Evolutionary conservation across 2,888 invertebrate genomes (phyloP).

Genomic region (Pachydiplax longipennis): DNA sequence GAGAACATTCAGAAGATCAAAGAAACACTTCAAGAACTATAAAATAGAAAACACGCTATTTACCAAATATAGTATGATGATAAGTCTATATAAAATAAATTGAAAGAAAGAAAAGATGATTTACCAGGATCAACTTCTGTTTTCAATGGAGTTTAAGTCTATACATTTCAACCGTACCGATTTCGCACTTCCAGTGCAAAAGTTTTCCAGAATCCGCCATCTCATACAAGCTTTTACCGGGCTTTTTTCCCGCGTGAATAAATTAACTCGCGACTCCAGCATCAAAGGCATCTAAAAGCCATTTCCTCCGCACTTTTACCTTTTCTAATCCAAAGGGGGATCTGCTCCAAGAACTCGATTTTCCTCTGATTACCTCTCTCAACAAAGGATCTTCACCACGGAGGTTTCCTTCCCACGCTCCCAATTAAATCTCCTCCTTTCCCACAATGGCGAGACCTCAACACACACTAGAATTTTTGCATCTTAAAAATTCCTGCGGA

Average conservation of each 20-base stretch:
- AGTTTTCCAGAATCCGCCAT: background rate
- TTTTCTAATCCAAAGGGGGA: background rate
- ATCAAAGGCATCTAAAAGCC: background rate
- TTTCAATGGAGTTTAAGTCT: too few species aligned
- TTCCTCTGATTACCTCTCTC: background rate
- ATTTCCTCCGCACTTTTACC: background rate
- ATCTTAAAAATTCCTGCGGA: background rate
- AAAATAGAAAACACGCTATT: too few species aligned
- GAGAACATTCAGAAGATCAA: too few species aligned
- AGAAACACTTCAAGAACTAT: too few species aligned
- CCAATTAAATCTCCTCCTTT: background rate
- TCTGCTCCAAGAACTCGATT: background rate
- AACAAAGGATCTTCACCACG: background rate
- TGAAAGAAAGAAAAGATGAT: too few species aligned
- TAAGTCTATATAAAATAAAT: too few species aligned
- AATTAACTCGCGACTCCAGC: background rate
- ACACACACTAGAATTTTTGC: background rate
- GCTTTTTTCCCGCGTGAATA: background rate
- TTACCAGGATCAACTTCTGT: too few species aligned
- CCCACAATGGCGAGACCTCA: background rate
- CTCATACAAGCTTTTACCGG: too few species aligned
- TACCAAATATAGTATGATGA: too few species aligned
- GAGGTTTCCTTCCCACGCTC: constrained; percentile 17
- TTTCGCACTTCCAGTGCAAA: background rate
- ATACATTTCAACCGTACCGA: too few species aligned